phyloP scores from a whole-genome alignment of 2,888 invertebrate species.

The Lasioglossum malachurum region DNA sequence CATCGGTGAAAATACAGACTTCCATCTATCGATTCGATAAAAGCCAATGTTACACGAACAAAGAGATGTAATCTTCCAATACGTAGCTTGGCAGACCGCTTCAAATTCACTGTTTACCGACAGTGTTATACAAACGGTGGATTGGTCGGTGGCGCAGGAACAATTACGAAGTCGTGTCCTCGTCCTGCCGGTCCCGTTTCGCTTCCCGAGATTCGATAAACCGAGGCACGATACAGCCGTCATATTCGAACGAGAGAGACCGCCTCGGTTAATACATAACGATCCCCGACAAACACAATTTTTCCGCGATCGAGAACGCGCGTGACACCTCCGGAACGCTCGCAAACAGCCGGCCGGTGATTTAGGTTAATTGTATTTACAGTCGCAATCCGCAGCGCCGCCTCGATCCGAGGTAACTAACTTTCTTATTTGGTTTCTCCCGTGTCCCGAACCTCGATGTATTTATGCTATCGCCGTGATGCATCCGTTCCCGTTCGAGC shows the following conservation, averaged over 20 bases:
- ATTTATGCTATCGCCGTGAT: slow-evolving; percentile 4
- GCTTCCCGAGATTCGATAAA: slow-evolving; percentile 34
- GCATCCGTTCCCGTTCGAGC: not conserved
- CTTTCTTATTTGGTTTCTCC: slow-evolving; percentile 38
- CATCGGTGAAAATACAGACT: not conserved
- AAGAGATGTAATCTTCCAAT: not conserved
- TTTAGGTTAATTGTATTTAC: slow-evolving; percentile 45
- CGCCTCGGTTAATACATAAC: slow-evolving; percentile 30
- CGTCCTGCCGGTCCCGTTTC: slow-evolving; percentile 7
- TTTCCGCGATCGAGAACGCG: slow-evolving; percentile 1
- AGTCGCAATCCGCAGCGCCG: slow-evolving; percentile 28
- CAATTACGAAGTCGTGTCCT: slow-evolving; percentile 37
- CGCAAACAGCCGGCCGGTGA: not conserved
- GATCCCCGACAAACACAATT: slow-evolving; percentile 1
- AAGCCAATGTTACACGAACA: not conserved
- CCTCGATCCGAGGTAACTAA: slow-evolving; percentile 44
- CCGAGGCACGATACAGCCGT: slow-evolving; percentile 72
- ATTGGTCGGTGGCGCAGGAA: slow-evolving; percentile 42
- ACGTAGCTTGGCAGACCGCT: not conserved
- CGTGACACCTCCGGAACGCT: slow-evolving; percentile 13
- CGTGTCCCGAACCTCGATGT: slow-evolving; percentile 7
- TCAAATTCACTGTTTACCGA: not conserved
- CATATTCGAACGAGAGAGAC: slow-evolving; percentile 52
- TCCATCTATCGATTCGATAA: not conserved
- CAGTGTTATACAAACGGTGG: slow-evolving; percentile 27